A percentile compares a stretch with the other conserved stretches of the same genome.
phyloP scores from a whole-genome alignment of 2,113 vertebrate species.

The Bettongia penicillata region DNA sequence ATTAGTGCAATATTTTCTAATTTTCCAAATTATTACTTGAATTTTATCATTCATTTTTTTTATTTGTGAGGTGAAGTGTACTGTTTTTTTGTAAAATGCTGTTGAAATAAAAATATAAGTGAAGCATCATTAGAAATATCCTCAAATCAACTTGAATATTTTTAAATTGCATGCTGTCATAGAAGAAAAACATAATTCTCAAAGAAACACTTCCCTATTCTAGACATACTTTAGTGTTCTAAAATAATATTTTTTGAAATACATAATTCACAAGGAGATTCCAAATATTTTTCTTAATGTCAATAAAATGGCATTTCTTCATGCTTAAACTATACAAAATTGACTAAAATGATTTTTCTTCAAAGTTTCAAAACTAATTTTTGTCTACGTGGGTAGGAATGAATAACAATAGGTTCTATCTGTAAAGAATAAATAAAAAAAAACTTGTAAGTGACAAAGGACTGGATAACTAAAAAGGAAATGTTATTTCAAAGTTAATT shows the following conservation, averaged over 20 bases:
- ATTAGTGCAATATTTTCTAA: neutral
- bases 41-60: neutral
- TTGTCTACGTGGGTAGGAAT: conserved; percentile 44
- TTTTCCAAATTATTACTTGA: neutral
- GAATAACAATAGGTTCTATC: conserved; percentile 38
- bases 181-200: neutral
- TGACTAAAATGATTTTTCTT: conserved; percentile 31
- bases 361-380: conserved; percentile 48
- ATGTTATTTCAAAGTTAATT: conserved; percentile 41
- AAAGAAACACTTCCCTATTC: neutral
- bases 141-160: neutral
- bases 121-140: neutral
- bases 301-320: conserved; percentile 62
- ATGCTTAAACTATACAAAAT: conserved; percentile 48
- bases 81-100: neutral
- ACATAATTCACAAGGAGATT: conserved; percentile 32
- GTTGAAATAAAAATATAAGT: neutral
- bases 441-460: conserved; percentile 18
- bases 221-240: conserved; percentile 15
- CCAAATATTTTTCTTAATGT: conserved; percentile 51
- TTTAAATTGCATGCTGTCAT: neutral
- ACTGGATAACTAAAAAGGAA: neutral
- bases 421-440: conserved; percentile 9
- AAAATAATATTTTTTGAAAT: conserved; percentile 53
- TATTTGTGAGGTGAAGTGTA: neutral